Conservation (phyloP, 2,888 invertebrate genomes). For the Acanthococcus lagerstroemiae region DNA sequence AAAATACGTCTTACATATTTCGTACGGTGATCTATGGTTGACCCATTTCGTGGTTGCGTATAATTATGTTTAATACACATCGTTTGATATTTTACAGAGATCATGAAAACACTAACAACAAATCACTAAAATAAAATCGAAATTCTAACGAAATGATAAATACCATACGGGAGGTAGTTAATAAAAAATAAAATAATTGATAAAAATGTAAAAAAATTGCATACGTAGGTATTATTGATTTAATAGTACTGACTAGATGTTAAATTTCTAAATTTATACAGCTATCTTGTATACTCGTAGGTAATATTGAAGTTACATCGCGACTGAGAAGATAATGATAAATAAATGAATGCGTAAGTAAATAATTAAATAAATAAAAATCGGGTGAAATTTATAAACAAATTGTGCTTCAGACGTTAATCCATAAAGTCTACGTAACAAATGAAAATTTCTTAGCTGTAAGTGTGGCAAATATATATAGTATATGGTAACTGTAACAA, state of each 20-base stretch:
- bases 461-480: constrained; percentile 14
- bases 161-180: constrained; percentile 24
- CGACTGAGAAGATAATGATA: constrained; percentile 5
- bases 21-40: no score
- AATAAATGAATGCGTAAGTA: constrained; percentile 9
- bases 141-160: constrained; percentile 18
- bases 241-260: constrained; percentile 24
- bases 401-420: constrained; percentile 14
- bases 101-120: constrained; percentile 25
- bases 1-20: no score
- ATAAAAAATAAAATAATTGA: constrained; percentile 22
- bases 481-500: constrained; percentile 23
- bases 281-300: background rate
- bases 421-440: constrained; percentile 17
- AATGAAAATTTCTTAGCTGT: constrained; percentile 20
- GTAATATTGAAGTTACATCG: background rate
- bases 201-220: constrained; percentile 28
- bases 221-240: background rate
- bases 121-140: constrained; percentile 24
- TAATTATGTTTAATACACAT: no score
- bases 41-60: no score
- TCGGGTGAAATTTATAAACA: no score
- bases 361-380: no score
- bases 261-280: constrained; percentile 10
- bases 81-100: constrained; percentile 24